Base-by-base conservation (phyloP, 2,797 vertebrate genomes). In the Hemitrygon akajei region DNA sequence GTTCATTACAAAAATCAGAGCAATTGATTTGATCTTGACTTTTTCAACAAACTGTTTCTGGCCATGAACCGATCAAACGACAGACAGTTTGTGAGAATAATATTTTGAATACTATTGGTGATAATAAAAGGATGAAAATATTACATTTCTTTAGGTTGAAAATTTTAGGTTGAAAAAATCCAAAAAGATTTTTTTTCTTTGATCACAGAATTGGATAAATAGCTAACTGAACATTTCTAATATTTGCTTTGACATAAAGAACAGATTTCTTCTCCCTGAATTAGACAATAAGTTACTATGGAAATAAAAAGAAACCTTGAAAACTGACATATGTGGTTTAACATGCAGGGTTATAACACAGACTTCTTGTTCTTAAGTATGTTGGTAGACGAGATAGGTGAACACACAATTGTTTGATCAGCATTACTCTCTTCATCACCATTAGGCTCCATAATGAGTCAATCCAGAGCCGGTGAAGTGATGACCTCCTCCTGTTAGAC, bases 11-110 rank as follows among this genome's bases (percentile, higher is more conserved):
- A 91, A 40, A 73, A 37, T 73, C 11, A 9, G 34, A 16, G 40
- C 89, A 69, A 73, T 27, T n/a, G 27, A 86, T n/a, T 16, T 63
- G 12, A 73, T 47, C 25, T 92, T 56, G 25, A 47, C 34, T 56
- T 92, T 75, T 75, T 75, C 91, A 75, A 91, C 22, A 27, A 75
- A 91, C n/a, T 69, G 86, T 60, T 69, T 14, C 60, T 75, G 69
- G 1, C 0, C 5, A 12, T 47, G 34, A 9, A 47, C 37, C 20
- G 25, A 40, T 22, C 37, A 47, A 92, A 75, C 11, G 3, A 14
- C 37, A 40, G 91, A 75, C 25, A 92, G 5, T 14, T 56, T 73
- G 11, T 92, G 37, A 92, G 92, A 25, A 47, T 56, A 75, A 30
- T 69, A 92, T 75, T 75, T 75, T 27, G 1, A 12, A 47, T 30